Evolutionary conservation across 2,113 vertebrate species (phyloP), one percentile per base, ranked within the genome.

Genomic region (Podocnemis expansa): DNA sequence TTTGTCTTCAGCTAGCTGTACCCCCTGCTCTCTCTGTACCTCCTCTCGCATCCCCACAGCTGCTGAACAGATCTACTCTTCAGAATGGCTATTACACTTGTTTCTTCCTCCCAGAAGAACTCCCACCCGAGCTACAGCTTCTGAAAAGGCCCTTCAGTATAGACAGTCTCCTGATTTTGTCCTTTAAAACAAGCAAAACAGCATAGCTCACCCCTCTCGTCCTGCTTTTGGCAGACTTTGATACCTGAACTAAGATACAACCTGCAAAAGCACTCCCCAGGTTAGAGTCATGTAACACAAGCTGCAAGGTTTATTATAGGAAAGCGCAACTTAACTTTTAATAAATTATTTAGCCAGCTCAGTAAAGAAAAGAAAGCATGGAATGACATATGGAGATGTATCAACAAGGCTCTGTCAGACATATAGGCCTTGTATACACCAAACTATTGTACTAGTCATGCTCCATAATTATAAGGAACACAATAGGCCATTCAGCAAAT

Each of bases 401-500:
- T 22, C 75, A 43, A 79, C 16, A 7, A 22, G 54, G 21, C 0
- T 14, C 5, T 83, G 56, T 16, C 79, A 43, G 75, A 12, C 6
- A 31, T 47, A 75, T 34, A 2, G 43, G 82, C 1, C 0, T 14
- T 87, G 16, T 41, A 67, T 49, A 34, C 41, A 41, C 60, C 29
- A 84, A 80, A 24, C 84, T 41, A 54, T 3, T 80, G 14, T 41
- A 87, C 31, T 8, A 78, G 54, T 25, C 24, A 54, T 91, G 13
- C 82, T 96, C n/a, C 82, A 75, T 82, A 91, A 91, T 56, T n/a
- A 82, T 2, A 89, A 82, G 52, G 92, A 86, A 92, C 81, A 87
- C 27, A 84, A 88, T 0, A 1, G 58, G 45, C 12, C 82, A 41
- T 86, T 58, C 58, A 95, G 63, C 58, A 86, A 70, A 93, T 67